Evolutionary conservation across 2,113 vertebrate genomes (phyloP), one percentile per base, ranked within the genome.

Genomic region (Amazona vittata): DNA sequence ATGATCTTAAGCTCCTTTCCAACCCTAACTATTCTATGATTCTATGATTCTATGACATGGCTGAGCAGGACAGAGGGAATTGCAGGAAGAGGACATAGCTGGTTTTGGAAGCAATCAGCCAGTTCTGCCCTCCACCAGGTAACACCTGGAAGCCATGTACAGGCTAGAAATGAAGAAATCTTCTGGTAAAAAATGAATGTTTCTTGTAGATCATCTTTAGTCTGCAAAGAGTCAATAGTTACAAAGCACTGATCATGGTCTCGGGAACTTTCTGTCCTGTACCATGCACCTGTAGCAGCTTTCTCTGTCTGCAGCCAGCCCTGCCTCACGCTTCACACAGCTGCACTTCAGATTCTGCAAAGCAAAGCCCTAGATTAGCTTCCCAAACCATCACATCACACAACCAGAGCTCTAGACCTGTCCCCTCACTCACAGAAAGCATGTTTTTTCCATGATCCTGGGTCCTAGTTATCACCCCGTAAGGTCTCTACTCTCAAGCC

Each of bases 61-160:
- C 92, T 97, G 73, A 98, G 96, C 69, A 83, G 91, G 52, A 94
- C 90, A 26, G 93, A 85, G 11, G 98, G 98, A 57, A 98, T 71
- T 50, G 76, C 93, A 57, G 96, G 84, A 50, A 87, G 50, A 39
- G 92, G 64, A 49, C 71, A 95, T 22, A 70, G 62, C 55, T 96
- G 96, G 15, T 89, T 82, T 82, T 90, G 94, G 81, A 98, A 93
- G n/a, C 28, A 18, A 62, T n/a, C 39, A 35, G 63, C 47, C 53
- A 98, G 96, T 50, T 97, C 93, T 76, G 85, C 92, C 14, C 71
- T 85, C 98, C 98, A 98, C 91, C 74, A 93, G 39, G 94, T 81
- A 65, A 98, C 75, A n/a, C 86, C 92, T 46, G 73, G 73, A 71
- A 98, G 97, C 26, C 92, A 60, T 0, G 92, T 97, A 49, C 92